Evolutionary conservation across 2,113 vertebrate species (phyloP), one percentile per base, ranked within the genome.

Genomic region (Phylloscopus trochilus): DNA sequence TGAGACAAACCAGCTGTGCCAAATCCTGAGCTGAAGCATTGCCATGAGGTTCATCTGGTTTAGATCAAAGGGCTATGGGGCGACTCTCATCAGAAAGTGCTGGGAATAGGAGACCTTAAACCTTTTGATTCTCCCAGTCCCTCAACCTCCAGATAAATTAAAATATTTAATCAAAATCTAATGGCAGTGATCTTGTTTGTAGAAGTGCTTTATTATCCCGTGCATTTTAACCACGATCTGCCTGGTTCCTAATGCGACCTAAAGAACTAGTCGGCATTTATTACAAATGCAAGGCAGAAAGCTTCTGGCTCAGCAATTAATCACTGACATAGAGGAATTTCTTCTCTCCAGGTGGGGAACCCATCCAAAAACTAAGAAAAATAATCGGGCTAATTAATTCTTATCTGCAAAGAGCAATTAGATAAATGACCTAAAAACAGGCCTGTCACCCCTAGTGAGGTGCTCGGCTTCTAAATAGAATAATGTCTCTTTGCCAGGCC

Each of bases 381-480:
- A 99, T 99, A 99, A 99, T 98, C 98, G 90, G 98, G 98, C 99
- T 99, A 99, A 99, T 99, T 99, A 99, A 99, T 99, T 99, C 99
- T 99, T 99, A 99, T 99, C 99, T 98, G 99, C 98, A 99, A 98
- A 99, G 98, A 98, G 98, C 99, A 99, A 99, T 99, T 99, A 99
- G 99, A 99, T 98, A 98, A 98, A 98, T 97, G 98, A 98, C 97
- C 98, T 98, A 98, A 98, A 97, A 97, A 98, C 98, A 98, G 97
- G 97, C 98, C 97, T 98, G 98, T 99, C 98, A 99, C 99, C 99
- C 99, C 98, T 99, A 98, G 98, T 98, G 97, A 98, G 98, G 97
- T 97, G 97, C 95, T 97, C 96, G 51, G 98, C 97, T 98, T 98
- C 98, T 97, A 98, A 98, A 98, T 98, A 98, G 98, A 98, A 98